phyloP scores from a whole-genome alignment of 2,888 invertebrate genomes.

The Argyresthia goedartella region DNA sequence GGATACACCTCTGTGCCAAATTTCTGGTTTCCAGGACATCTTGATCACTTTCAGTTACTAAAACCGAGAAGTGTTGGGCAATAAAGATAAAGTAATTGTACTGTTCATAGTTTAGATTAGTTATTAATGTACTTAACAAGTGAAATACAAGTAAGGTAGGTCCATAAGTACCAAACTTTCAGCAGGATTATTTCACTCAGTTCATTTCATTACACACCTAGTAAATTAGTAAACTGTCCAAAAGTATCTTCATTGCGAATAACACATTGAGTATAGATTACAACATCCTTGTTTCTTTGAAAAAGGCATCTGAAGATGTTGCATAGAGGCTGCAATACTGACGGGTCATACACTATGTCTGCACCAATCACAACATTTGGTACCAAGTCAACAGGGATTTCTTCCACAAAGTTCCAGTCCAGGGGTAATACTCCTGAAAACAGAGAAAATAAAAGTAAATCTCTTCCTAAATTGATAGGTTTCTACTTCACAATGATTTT shows the following conservation, averaged over 20 bases:
- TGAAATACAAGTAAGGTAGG: too few relatives aligned
- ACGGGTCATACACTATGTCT: slow-evolving; percentile 58
- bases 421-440: slow-evolving; percentile 33
- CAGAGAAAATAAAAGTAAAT: not conserved
- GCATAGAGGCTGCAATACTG: slow-evolving; percentile 38
- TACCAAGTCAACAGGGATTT: slow-evolving; percentile 20
- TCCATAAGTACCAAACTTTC: too few relatives aligned
- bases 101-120: too few relatives aligned
- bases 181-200: too few relatives aligned
- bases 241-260: slow-evolving; percentile 76
- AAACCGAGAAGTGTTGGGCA: too few relatives aligned
- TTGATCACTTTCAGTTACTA: too few relatives aligned
- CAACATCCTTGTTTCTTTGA: slow-evolving; percentile 30
- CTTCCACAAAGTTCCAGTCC: slow-evolving; percentile 41
- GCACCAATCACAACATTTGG: slow-evolving; percentile 55
- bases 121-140: too few relatives aligned
- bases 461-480: not conserved
- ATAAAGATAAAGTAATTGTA: too few relatives aligned
- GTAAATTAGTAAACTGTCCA: slow-evolving; percentile 59
- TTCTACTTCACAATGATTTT: not conserved
- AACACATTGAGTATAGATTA: slow-evolving; percentile 45
- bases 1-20: too few relatives aligned
- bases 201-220: slow-evolving; percentile 58
- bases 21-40: too few relatives aligned
- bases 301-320: slow-evolving; percentile 34